Evolutionary conservation across 2,888 invertebrate species (phyloP), one percentile per base, ranked within the genome.

Genomic region (Iphiclides podalirius): DNA sequence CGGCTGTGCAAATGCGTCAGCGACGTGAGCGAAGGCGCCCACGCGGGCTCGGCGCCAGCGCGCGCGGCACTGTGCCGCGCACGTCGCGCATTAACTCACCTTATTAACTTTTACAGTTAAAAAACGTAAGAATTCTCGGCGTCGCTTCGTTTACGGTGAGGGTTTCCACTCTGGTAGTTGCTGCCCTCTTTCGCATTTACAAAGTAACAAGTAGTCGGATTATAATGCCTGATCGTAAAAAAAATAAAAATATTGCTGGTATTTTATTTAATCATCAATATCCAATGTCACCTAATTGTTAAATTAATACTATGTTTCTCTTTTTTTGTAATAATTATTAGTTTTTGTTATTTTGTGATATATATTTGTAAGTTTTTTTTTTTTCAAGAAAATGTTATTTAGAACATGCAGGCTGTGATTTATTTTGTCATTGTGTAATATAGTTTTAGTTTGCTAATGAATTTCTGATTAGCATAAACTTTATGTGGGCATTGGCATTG

Each of bases 21-120:
- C 31, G 31, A 8, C 28, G n/a, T 6, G 7, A 42, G 55, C 42
- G 47, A 52, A 17, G 35, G 53, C 58, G 60, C 56, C 61, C 58
- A 58, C 63, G 55, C 59, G 50, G 44, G 42, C 55, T 50, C 44
- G 55, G 50, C 56, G 52, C 53, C 55, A 47, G 42, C 48, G 45
- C 53, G 38, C 47, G 55, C 45, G 13, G 43, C 44, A 17, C 55
- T 52, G 57, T 44, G 51, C 57, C 74, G 77, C 68, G 67, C 72
- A 72, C 74, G 71, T 74, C 70, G 64, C 54, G 73, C 71, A 78
- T 79, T 80, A 76, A 59, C 58, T 59, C 67, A 60, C 64, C 64
- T 78, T 73, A 75, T 79, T 78, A 75, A 76, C 75, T 78, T 82
- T 82, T 81, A 83, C 85, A 73, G 77, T 78, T 58, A 75, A 81